These are phyloP conservation scores for Eunapius fragilis DNA, from an alignment of 37 sponge, comb jelly and placozoan genomes.

Conservation along the genomic window DNA sequence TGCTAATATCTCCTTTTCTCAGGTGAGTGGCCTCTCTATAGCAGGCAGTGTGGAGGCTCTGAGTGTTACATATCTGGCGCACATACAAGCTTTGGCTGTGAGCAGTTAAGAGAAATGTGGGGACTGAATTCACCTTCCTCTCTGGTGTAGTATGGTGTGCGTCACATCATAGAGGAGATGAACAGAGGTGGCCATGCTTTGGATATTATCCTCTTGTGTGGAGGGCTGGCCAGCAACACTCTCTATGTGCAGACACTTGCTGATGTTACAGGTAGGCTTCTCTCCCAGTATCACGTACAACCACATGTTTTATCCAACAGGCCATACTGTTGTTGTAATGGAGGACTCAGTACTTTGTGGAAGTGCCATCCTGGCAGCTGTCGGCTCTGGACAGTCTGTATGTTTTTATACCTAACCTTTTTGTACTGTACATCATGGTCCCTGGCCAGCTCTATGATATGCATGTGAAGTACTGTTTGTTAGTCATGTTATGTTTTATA, in stretches of 20 bases:
- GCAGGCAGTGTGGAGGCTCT: slow-evolving; percentile 29
- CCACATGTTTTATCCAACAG: neutral
- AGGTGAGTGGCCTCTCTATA: slow-evolving; percentile 72
- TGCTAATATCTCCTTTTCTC: neutral
- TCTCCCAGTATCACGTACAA: neutral
- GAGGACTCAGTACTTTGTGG: slow-evolving; percentile 76
- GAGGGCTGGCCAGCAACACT: slow-evolving; percentile 58
- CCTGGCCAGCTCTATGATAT: neutral
- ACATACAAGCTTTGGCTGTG: slow-evolving; percentile 80
- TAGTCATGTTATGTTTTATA: neutral
- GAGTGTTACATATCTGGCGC: slow-evolving; percentile 63
- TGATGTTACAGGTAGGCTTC: slow-evolving; percentile 59
- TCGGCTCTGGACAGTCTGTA: slow-evolving; percentile 33
- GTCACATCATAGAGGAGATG: slow-evolving; percentile 69
- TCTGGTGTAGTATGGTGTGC: slow-evolving; percentile 52
- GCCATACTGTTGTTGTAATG: slow-evolving; percentile 52
- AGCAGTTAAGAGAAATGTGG: slow-evolving; percentile 9
- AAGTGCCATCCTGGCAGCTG: slow-evolving; percentile 66
- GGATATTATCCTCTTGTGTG: slow-evolving; percentile 60
- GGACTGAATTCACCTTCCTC: neutral
- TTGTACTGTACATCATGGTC: neutral
- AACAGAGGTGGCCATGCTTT: slow-evolving; percentile 45
- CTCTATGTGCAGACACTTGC: slow-evolving; percentile 66
- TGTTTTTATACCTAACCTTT: neutral
- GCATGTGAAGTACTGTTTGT: too few relatives aligned